phyloP scores from a whole-genome alignment of 2,888 invertebrate genomes.

The Philonicus albiceps region DNA sequence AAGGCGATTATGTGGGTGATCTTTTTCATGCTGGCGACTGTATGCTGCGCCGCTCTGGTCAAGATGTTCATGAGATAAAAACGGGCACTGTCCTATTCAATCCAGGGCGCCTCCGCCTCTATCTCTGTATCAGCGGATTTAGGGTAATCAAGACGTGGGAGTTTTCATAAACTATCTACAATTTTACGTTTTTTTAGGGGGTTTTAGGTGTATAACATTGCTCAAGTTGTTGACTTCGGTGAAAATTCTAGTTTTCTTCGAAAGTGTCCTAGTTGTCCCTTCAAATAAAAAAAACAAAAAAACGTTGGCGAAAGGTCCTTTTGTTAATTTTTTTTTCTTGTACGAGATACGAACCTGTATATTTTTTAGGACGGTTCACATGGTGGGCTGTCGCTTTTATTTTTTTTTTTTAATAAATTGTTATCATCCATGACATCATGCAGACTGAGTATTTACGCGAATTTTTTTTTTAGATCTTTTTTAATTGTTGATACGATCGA shows the following conservation, averaged over 20 bases:
- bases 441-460: conserved; percentile 19
- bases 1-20: conserved; percentile 61
- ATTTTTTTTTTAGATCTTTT: neutral
- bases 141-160: conserved; percentile 11
- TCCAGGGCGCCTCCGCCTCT: neutral
- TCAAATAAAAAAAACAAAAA: neutral
- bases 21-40: conserved; percentile 60
- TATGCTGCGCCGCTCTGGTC: conserved; percentile 60
- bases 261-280: conserved; percentile 33
- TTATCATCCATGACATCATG: conserved; percentile 35
- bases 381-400: neutral
- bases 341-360: conserved; percentile 1
- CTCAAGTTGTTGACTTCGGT: conserved; percentile 36
- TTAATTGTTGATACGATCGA: neutral
- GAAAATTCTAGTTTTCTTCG: conserved; percentile 22
- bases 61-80: conserved; percentile 59
- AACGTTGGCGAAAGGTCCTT: conserved; percentile 11
- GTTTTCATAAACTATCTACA: conserved; percentile 5
- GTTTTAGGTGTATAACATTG: conserved; percentile 39
- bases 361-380: neutral
- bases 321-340: conserved; percentile 22
- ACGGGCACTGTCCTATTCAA: neutral
- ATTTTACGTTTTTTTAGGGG: conserved; percentile 19
- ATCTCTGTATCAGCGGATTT: conserved; percentile 31
- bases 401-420: conserved; percentile 11